These are phyloP conservation scores for Gasterosteus nipponicus DNA, from an alignment of 2,113 vertebrate genomes.

Conservation along the genomic window DNA sequence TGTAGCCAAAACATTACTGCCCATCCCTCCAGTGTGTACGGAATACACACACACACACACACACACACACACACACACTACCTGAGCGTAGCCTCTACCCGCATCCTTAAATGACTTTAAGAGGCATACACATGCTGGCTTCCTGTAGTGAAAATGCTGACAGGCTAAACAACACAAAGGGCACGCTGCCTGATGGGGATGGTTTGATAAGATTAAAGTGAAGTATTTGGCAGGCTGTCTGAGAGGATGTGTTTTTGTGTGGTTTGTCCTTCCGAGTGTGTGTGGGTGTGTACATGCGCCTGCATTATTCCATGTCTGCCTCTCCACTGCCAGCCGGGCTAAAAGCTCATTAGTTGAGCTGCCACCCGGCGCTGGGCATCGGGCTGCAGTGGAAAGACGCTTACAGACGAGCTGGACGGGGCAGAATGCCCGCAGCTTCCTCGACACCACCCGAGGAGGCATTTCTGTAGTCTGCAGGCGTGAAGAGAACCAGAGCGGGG, in stretches of 20 bases:
- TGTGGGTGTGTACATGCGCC: slow-evolving; percentile 23
- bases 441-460: slow-evolving; percentile 21
- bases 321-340: slow-evolving; percentile 57
- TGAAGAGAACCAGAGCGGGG: neutral
- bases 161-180: slow-evolving; percentile 74
- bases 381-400: slow-evolving; percentile 41
- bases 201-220: slow-evolving; percentile 82
- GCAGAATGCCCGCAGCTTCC: slow-evolving; percentile 20
- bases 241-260: slow-evolving; percentile 59
- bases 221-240: slow-evolving; percentile 76
- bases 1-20: slow-evolving; percentile 54
- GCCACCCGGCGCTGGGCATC: slow-evolving; percentile 60
- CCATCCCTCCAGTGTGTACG: slow-evolving; percentile 29
- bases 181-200: slow-evolving; percentile 72
- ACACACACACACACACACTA: slow-evolving; percentile 41
- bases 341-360: slow-evolving; percentile 76
- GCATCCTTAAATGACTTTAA: slow-evolving; percentile 61
- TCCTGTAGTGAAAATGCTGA: slow-evolving; percentile 77
- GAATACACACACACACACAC: slow-evolving; percentile 4
- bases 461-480: slow-evolving; percentile 11
- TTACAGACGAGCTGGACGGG: slow-evolving; percentile 29
- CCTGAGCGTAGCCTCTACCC: slow-evolving; percentile 69
- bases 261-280: slow-evolving; percentile 42
- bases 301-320: slow-evolving; percentile 36
- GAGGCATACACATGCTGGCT: slow-evolving; percentile 54